These are phyloP conservation scores for Danio tinwini DNA, from an alignment of 2,797 vertebrate species.

Conservation along the genomic window DNA sequence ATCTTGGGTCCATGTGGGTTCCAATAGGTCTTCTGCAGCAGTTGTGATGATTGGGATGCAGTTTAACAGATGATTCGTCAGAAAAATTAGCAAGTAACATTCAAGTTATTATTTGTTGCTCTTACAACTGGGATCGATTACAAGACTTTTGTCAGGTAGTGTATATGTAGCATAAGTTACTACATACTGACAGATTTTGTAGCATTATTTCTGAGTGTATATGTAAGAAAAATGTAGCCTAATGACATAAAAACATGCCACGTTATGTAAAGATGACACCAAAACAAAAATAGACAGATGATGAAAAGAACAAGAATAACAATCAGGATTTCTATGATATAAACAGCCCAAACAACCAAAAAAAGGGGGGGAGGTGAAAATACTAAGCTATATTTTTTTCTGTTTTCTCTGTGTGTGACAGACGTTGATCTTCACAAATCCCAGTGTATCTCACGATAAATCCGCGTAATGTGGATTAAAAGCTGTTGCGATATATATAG, in stretches of 20 bases:
- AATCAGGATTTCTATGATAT: conserved; percentile 49
- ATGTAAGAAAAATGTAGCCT: background rate
- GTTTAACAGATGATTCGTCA: too few species aligned
- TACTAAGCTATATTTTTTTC: conserved; percentile 48
- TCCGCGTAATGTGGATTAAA: conserved; percentile 81
- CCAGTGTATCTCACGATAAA: conserved; percentile 79
- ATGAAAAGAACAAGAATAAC: conserved; percentile 58
- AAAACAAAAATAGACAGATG: conserved; percentile 69
- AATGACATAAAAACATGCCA: conserved; percentile 18
- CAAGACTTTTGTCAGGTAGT: too few species aligned
- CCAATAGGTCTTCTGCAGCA: too few species aligned
- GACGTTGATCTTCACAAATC: conserved; percentile 79
- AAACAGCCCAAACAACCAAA: conserved; percentile 57
- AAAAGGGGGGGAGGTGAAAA: conserved; percentile 39
- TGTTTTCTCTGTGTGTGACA: conserved; percentile 65
- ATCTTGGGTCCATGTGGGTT: too few species aligned
- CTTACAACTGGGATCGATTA: too few species aligned
- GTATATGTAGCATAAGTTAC: too few species aligned
- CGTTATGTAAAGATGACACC: conserved; percentile 57
- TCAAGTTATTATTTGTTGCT: too few species aligned
- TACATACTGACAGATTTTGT: too few species aligned
- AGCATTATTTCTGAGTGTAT: too few species aligned
- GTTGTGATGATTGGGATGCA: too few species aligned
- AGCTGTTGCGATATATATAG: conserved; percentile 75
- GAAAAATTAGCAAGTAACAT: too few species aligned